Conservation (phyloP, 23 tunicate genomes). For the Botrylloides violaceus region DNA sequence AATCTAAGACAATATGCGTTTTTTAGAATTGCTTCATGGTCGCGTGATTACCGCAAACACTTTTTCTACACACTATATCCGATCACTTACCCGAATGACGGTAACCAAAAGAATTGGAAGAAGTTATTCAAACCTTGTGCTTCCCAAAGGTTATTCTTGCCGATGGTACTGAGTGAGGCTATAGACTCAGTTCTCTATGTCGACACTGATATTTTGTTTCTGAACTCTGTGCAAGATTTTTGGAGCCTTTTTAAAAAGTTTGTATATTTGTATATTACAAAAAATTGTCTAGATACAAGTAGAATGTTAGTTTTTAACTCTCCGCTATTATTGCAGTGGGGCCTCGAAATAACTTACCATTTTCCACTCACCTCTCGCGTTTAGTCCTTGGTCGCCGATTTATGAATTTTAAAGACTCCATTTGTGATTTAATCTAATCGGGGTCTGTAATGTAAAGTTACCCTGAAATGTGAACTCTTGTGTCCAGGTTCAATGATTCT, state of each 20-base stretch:
- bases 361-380: too few species aligned
- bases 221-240: conserved; percentile 49
- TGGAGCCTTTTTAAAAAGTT: conserved; percentile 55
- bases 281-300: too few species aligned
- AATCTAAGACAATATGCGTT: too few species aligned
- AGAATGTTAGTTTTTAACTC: too few species aligned
- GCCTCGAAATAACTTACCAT: too few species aligned
- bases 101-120: conserved; percentile 57
- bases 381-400: too few species aligned
- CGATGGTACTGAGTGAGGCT: conserved; percentile 32
- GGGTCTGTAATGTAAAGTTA: too few species aligned
- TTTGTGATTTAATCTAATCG: too few species aligned
- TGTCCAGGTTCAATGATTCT: conserved; percentile 62
- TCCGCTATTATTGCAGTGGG: too few species aligned
- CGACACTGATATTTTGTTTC: conserved; percentile 76
- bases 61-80: conserved; percentile 35
- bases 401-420: too few species aligned
- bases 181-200: conserved; percentile 70
- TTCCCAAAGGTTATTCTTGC: conserved; percentile 74
- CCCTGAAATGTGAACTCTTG: too few species aligned
- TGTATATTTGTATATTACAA: too few species aligned
- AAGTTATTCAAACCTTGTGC: conserved; percentile 84
- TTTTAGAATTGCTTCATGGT: conserved; percentile 37
- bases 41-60: conserved; percentile 3
- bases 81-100: conserved; percentile 66